Percentiles rank a stretch among this genome's conserved stretches.
These are phyloP conservation scores for Litoditis marina DNA, from an alignment of 2,888 invertebrate genomes.

Conservation along the genomic window DNA sequence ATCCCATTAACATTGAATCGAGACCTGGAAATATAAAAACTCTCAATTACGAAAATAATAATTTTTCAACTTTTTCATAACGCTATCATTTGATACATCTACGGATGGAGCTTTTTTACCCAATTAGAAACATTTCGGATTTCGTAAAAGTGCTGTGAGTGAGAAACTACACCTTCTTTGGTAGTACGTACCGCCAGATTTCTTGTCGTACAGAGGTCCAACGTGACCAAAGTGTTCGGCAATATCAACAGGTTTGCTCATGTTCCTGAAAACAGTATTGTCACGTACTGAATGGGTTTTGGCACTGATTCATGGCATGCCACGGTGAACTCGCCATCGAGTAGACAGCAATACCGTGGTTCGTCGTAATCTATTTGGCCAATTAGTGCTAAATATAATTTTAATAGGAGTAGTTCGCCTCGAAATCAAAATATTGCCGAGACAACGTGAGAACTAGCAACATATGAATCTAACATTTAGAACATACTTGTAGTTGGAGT, in stretches of 20 bases:
- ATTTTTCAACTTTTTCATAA: neutral
- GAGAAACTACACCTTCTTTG: neutral
- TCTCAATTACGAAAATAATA: no score
- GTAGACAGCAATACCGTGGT: no score
- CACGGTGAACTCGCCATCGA: no score
- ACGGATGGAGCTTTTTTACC: no score
- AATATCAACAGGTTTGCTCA: slow-evolving; percentile 56
- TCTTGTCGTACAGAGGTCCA: slow-evolving; percentile 55
- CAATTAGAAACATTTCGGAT: neutral
- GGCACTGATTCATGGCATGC: no score
- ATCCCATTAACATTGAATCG: slow-evolving; percentile 60
- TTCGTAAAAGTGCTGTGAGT: neutral
- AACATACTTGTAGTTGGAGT: slow-evolving; percentile 44
- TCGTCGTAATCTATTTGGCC: no score
- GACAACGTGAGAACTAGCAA: no score
- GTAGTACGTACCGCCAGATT: slow-evolving; percentile 42
- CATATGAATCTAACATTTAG: neutral
- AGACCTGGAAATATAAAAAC: slow-evolving; percentile 44
- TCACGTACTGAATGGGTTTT: no score
- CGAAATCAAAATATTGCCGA: no score
- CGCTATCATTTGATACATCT: neutral
- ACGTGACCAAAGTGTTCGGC: slow-evolving; percentile 58
- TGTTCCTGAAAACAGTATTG: slow-evolving; percentile 29
- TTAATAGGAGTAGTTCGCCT: no score
- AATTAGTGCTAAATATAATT: no score